Percentiles rank a stretch among this genome's conserved stretches.
phyloP scores from a whole-genome alignment of 2,113 vertebrate genomes.

The Campylomormyrus tamandua region DNA sequence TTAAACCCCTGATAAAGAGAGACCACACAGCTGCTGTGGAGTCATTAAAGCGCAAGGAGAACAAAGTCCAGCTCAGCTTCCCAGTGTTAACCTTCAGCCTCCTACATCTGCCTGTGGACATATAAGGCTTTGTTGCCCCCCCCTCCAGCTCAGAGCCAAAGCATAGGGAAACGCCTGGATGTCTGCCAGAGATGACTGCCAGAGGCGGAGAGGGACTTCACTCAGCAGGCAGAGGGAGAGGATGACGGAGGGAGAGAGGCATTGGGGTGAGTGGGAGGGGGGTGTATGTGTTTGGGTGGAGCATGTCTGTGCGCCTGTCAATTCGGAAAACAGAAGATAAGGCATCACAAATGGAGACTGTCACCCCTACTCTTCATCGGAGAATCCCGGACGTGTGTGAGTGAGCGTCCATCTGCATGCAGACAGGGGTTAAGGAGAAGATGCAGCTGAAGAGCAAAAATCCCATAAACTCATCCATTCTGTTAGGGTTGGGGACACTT shows the following conservation, averaged over 20 bases:
- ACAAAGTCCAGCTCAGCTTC: constrained; percentile 25
- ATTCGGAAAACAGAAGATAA: neutral
- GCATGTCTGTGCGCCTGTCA: neutral
- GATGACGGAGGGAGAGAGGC: neutral
- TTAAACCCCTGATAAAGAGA: neutral
- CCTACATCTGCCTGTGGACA: constrained; percentile 25
- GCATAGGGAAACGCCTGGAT: constrained; percentile 23
- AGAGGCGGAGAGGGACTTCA: neutral
- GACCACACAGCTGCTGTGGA: neutral
- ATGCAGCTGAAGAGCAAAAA: neutral
- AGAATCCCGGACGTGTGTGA: neutral
- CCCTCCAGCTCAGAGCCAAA: constrained; percentile 16
- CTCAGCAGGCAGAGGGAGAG: constrained; percentile 17
- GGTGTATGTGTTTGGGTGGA: neutral
- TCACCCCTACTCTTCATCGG: neutral
- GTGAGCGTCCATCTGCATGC: neutral
- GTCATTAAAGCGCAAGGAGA: neutral
- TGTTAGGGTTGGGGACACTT: constrained; percentile 7
- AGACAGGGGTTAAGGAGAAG: neutral
- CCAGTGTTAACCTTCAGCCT: constrained; percentile 20
- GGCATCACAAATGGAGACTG: neutral
- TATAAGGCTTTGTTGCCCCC: constrained; percentile 36
- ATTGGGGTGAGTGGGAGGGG: neutral
- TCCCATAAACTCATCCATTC: constrained; percentile 21
- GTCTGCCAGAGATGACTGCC: constrained; percentile 18